These are phyloP conservation scores for Drosophila lacteicornis DNA, from an alignment of 1,140 invertebrate species.

Conservation along the genomic window DNA sequence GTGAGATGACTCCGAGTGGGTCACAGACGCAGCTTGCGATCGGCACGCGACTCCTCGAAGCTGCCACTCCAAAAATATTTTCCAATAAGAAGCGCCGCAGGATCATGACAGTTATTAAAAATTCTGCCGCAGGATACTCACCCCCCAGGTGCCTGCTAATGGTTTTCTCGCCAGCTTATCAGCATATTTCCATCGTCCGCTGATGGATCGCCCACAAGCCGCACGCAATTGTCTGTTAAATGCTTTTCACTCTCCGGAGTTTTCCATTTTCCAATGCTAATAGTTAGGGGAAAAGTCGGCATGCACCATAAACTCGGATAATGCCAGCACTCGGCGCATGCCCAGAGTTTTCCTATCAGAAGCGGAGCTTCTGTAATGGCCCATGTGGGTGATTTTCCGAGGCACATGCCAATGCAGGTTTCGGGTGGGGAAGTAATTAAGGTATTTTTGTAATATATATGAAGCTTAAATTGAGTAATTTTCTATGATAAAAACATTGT, in stretches of 20 bases:
- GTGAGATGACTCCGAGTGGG: conserved; percentile 55
- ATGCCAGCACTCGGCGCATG: conserved; percentile 33
- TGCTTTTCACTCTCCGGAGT: conserved; percentile 42
- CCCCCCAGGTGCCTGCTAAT: conserved; percentile 47
- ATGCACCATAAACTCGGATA: conserved; percentile 61
- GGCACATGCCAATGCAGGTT: conserved; percentile 23
- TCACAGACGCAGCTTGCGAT: conserved; percentile 68
- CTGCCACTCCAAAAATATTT: conserved; percentile 39
- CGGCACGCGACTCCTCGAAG: conserved; percentile 66
- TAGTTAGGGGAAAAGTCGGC: conserved; percentile 34
- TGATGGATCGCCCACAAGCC: conserved; percentile 42
- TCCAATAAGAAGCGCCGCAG: conserved; percentile 61
- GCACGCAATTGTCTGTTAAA: conserved; percentile 63
- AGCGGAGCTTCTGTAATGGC: conserved; percentile 13
- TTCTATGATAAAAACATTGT: not conserved
- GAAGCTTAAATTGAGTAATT: not conserved
- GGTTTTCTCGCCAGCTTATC: conserved; percentile 74
- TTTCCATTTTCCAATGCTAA: conserved; percentile 60
- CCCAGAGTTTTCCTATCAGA: conserved; percentile 32
- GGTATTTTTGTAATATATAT: too few species aligned
- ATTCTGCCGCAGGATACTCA: conserved; percentile 16
- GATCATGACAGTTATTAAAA: conserved; percentile 71
- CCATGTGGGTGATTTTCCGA: conserved; percentile 14
- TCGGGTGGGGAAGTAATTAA: not conserved
- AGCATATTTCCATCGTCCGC: conserved; percentile 53